These are phyloP conservation scores for Scolopax bukidnonensis DNA, from an alignment of 2,797 vertebrate species.

Conservation along the genomic window DNA sequence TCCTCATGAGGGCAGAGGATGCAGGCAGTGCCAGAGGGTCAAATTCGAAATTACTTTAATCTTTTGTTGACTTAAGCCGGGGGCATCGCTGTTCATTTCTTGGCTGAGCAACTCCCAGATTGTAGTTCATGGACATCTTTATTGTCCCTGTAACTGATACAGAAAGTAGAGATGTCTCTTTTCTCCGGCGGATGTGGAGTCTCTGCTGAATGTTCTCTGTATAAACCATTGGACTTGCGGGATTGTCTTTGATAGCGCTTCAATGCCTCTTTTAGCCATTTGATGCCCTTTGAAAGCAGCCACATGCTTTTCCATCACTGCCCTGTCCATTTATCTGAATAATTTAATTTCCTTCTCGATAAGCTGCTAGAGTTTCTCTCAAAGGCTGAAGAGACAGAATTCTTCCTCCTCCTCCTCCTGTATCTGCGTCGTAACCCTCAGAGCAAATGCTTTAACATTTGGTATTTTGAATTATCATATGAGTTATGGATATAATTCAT, in stretches of 20 bases:
- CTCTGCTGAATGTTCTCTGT: neutral
- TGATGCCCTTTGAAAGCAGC: conserved; percentile 14
- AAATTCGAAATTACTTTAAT: neutral
- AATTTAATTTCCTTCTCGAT: conserved; percentile 61
- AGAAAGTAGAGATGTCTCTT: neutral
- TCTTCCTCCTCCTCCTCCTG: neutral
- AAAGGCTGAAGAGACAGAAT: neutral
- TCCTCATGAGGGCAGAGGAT: neutral
- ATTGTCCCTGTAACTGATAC: neutral
- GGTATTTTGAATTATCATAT: neutral
- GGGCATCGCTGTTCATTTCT: neutral
- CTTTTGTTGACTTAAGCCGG: neutral
- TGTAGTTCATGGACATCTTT: neutral
- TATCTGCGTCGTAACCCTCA: neutral
- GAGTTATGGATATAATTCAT: neutral
- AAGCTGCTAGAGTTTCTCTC: conserved; percentile 32
- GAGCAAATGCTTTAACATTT: neutral
- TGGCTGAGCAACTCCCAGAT: neutral
- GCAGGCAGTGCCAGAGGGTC: neutral
- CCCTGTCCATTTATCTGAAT: conserved; percentile 58
- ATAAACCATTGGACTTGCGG: neutral
- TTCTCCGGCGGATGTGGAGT: neutral
- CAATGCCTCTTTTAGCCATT: neutral
- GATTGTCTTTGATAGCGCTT: neutral
- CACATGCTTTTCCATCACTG: neutral